Evolutionary conservation across 2,797 vertebrate genomes (phyloP).

Genomic region (Alectoris magna): DNA sequence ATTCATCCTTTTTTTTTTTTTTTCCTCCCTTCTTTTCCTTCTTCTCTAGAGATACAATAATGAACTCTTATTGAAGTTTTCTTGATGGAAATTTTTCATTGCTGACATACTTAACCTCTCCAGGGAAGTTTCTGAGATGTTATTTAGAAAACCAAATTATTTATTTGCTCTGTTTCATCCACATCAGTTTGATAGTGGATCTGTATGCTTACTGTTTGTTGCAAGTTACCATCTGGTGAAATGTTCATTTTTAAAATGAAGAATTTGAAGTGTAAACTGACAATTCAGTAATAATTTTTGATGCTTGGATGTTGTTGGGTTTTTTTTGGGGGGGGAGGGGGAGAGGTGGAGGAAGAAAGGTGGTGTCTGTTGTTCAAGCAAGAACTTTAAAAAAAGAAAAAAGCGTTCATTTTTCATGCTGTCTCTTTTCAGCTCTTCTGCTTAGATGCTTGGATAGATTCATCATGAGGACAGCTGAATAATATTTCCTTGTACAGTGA

Average conservation of each 20-base stretch:
- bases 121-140: neutral
- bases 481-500: neutral
- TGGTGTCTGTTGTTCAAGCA: neutral
- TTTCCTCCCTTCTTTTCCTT: neutral
- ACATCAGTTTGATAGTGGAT: neutral
- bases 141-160: neutral
- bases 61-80: neutral
- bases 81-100: neutral
- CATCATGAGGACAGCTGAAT: neutral
- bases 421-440: neutral
- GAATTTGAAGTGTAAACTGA: neutral
- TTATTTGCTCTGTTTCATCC: neutral
- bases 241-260: neutral
- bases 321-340: too few species aligned
- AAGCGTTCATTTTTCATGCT: fast-evolving
- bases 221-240: neutral
- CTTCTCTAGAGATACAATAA: neutral
- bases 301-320: neutral
- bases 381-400: neutral
- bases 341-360: too few species aligned
- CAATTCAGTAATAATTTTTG: neutral
- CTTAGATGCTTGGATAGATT: neutral
- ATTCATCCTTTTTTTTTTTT: neutral
- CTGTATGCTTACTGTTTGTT: neutral
- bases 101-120: neutral